Conservation (phyloP, 1,140 invertebrate genomes). For the Chlorops oryzae region DNA sequence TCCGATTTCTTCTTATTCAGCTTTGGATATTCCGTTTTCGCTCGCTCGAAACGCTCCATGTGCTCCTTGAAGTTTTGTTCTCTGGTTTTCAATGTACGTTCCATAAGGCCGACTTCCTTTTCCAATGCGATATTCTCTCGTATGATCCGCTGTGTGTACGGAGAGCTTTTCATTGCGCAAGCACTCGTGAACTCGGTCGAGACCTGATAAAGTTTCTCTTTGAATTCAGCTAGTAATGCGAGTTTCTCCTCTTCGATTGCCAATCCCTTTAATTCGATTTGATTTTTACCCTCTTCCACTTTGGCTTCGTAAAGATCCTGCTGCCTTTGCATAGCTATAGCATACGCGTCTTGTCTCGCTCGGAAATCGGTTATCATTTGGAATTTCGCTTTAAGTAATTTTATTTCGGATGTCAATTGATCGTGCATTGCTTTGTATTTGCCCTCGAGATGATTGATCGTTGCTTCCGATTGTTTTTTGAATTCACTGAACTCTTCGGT, state of each 20-base stretch:
- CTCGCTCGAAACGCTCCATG: constrained; percentile 45
- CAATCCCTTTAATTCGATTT: constrained; percentile 69
- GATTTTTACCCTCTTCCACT: constrained; percentile 63
- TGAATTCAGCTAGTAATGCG: constrained; percentile 79
- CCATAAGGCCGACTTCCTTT: constrained; percentile 60
- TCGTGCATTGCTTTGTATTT: constrained; percentile 73
- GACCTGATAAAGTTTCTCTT: constrained; percentile 64
- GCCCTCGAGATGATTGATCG: constrained; percentile 53
- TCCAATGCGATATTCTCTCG: constrained; percentile 68
- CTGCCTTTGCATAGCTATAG: constrained; percentile 69
- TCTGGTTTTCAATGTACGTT: constrained; percentile 52
- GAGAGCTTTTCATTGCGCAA: constrained; percentile 70
- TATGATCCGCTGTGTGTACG: constrained; percentile 74
- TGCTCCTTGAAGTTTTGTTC: constrained; percentile 45
- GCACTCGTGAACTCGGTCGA: constrained; percentile 73
- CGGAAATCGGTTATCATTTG: constrained; percentile 79
- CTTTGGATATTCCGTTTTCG: constrained; percentile 48
- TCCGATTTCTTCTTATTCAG: constrained; percentile 48
- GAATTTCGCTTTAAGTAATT: constrained; percentile 72
- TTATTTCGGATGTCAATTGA: constrained; percentile 71
- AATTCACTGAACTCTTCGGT: constrained; percentile 47
- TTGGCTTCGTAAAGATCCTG: constrained; percentile 65
- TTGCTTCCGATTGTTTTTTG: constrained; percentile 46
- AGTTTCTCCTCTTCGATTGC: constrained; percentile 72
- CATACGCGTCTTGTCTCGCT: constrained; percentile 67